Conservation (phyloP, 1,140 invertebrate genomes). For the Formica exsecta region DNA sequence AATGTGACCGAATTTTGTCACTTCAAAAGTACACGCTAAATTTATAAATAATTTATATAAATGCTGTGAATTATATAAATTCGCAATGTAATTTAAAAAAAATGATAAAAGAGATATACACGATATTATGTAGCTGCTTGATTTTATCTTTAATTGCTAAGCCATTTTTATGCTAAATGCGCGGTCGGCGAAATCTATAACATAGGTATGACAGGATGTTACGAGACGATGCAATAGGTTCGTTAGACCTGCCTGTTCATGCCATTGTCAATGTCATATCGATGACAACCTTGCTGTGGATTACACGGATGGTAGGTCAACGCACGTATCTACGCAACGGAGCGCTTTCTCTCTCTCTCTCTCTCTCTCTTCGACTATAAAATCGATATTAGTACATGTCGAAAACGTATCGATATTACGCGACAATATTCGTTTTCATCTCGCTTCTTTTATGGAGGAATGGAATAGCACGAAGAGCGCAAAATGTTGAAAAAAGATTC, state of each 20-base stretch:
- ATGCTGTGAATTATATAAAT: background rate
- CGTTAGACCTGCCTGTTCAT: constrained; percentile 60
- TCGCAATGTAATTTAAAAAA: background rate
- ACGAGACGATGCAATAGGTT: constrained; percentile 25
- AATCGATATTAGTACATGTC: constrained; percentile 14
- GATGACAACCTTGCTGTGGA: constrained; percentile 32
- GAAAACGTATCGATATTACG: background rate
- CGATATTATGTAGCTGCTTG: background rate
- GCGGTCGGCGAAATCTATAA: background rate
- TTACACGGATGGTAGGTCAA: constrained; percentile 57
- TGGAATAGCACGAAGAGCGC: background rate
- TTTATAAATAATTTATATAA: background rate
- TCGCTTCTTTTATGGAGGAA: background rate
- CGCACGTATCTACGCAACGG: constrained; percentile 52
- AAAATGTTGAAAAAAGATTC: background rate
- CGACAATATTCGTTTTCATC: background rate
- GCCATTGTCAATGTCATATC: constrained; percentile 73
- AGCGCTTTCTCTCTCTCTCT: background rate
- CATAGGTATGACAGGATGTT: constrained; percentile 67
- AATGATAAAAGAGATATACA: background rate
- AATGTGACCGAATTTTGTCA: background rate
- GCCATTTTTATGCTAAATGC: constrained; percentile 25
- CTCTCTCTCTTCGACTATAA: background rate
- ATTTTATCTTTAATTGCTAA: background rate
- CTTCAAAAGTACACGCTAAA: background rate